These are phyloP conservation scores for Caenorhabditis panamensis DNA, from an alignment of 2,888 invertebrate species.

Conservation along the genomic window DNA sequence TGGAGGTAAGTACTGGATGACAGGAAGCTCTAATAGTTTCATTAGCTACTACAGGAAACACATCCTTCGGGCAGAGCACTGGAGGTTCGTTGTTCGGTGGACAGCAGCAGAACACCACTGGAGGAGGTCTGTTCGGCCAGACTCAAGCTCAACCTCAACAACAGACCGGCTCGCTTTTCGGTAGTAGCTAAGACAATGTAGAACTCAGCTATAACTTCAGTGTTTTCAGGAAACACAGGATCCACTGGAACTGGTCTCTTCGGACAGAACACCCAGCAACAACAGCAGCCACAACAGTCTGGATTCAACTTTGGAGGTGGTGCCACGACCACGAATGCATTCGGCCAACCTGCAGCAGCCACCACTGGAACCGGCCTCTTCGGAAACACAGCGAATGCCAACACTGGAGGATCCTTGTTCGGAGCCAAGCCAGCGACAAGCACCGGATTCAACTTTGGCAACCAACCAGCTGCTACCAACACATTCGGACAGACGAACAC, in stretches of 20 bases:
- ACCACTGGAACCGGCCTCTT: constrained; percentile 79
- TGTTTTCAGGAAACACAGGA: constrained; percentile 5
- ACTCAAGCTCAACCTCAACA: constrained; percentile 33
- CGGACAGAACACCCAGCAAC: constrained; percentile 38
- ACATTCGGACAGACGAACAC: constrained; percentile 82
- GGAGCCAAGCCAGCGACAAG: constrained; percentile 68
- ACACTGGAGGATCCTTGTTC: constrained; percentile 62
- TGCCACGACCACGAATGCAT: constrained; percentile 41
- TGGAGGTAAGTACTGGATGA: constrained; percentile 5
- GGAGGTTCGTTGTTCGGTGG: constrained; percentile 59
- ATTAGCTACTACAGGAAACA: constrained; percentile 30
- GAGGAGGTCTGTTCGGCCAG: constrained; percentile 84
- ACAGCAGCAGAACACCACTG: constrained; percentile 17
- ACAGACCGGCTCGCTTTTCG: constrained; percentile 47
- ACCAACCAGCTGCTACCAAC: constrained; percentile 29
- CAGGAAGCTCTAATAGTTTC: background rate
- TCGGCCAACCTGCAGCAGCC: constrained; percentile 67
- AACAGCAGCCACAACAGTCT: constrained; percentile 24
- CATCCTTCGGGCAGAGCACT: constrained; percentile 36
- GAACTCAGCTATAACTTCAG: too few relatives aligned
- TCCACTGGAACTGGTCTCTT: constrained; percentile 55
- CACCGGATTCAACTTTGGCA: constrained; percentile 69
- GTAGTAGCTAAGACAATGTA: background rate
- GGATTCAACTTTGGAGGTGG: constrained; percentile 49
- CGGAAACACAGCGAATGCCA: constrained; percentile 81